Evolutionary conservation across 2,888 invertebrate genomes (phyloP).

Genomic region (Mimas tiliae): DNA sequence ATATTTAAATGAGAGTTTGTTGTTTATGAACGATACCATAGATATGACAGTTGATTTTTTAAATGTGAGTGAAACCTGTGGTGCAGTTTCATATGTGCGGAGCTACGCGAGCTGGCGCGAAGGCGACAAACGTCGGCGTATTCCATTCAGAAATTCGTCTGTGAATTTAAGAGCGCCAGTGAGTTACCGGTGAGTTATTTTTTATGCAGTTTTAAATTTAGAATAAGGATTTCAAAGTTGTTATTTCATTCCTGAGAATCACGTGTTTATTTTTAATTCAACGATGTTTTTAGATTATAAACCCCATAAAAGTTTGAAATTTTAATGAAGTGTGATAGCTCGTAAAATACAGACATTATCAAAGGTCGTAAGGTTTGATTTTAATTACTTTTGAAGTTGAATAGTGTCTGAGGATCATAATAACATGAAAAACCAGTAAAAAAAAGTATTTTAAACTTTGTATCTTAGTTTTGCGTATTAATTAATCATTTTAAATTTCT

Average conservation of each 20-base stretch:
- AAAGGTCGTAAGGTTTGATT: neutral
- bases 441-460: too few species aligned
- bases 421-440: too few species aligned
- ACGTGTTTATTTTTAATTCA: slow-evolving; percentile 7
- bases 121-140: slow-evolving; percentile 62
- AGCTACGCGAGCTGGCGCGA: slow-evolving; percentile 79
- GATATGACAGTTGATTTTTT: slow-evolving; percentile 62
- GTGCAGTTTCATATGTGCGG: slow-evolving; percentile 60
- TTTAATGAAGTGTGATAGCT: slow-evolving; percentile 19
- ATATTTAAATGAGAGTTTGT: slow-evolving; percentile 54
- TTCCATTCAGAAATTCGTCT: slow-evolving; percentile 58
- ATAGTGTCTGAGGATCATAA: too few species aligned
- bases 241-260: neutral
- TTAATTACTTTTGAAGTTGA: neutral
- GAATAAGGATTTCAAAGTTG: neutral
- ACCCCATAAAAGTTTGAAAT: neutral
- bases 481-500: too few species aligned
- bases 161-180: slow-evolving; percentile 78
- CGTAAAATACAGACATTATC: slow-evolving; percentile 14
- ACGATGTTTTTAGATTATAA: neutral
- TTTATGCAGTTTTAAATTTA: slow-evolving; percentile 15
- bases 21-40: slow-evolving; percentile 57
- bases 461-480: too few species aligned
- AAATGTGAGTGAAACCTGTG: slow-evolving; percentile 67
- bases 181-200: slow-evolving; percentile 78